Conservation (phyloP, 2,797 vertebrate species). For the Cryptoblepharus egeriae region DNA sequence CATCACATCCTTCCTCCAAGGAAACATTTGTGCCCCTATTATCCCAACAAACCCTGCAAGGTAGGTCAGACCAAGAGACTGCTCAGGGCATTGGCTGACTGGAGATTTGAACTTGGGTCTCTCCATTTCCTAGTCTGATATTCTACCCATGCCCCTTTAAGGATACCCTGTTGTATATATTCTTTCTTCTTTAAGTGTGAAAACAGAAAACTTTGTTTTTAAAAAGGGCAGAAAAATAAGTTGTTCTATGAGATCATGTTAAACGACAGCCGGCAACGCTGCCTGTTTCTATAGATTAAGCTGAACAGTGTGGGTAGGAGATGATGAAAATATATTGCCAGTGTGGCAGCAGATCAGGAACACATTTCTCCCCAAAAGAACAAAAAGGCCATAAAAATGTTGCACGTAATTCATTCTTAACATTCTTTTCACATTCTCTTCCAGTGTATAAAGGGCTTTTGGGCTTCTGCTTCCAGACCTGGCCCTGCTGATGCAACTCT, state of each 20-base stretch:
- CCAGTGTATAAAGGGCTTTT: slow-evolving; percentile 23
- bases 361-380: not conserved
- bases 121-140: too few relatives aligned
- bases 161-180: not conserved
- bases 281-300: not conserved
- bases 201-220: not conserved
- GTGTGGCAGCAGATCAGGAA: not conserved
- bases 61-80: too few relatives aligned
- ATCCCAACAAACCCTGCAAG: too few relatives aligned
- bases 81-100: too few relatives aligned
- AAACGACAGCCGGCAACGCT: not conserved
- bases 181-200: not conserved
- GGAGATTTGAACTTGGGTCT: too few relatives aligned
- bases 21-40: too few relatives aligned
- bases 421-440: slow-evolving; percentile 6
- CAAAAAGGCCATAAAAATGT: not conserved
- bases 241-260: not conserved
- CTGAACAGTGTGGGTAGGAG: not conserved
- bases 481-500: not conserved
- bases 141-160: too few relatives aligned
- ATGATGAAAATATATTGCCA: slow-evolving; percentile 12
- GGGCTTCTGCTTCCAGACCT: not conserved
- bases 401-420: slow-evolving; percentile 20
- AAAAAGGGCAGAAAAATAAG: not conserved
- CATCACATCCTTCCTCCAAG: too few relatives aligned